These are phyloP conservation scores for Kuschelorhynchus macadamiae DNA, from an alignment of 2,888 invertebrate genomes.

Conservation along the genomic window DNA sequence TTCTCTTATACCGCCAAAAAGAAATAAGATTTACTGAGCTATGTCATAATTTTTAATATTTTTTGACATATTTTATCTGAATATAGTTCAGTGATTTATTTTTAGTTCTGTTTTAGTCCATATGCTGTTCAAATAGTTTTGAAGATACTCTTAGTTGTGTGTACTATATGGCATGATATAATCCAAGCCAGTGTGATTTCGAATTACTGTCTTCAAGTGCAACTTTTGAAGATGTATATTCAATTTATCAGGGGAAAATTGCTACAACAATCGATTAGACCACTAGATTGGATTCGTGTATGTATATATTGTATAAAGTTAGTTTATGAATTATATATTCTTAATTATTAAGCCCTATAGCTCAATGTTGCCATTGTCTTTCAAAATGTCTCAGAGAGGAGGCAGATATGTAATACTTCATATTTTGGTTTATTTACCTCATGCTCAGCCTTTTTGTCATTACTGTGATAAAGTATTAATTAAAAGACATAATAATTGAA, in stretches of 20 bases:
- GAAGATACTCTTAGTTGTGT: constrained; percentile 76
- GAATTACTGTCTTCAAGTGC: constrained; percentile 87
- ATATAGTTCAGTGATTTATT: too few species aligned
- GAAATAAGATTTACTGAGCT: too few species aligned
- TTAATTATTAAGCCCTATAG: background rate
- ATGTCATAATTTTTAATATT: too few species aligned
- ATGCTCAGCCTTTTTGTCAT: too few species aligned
- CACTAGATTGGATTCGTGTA: constrained; percentile 86
- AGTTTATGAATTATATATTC: background rate
- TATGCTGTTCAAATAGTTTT: constrained; percentile 69
- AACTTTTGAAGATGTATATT: constrained; percentile 81
- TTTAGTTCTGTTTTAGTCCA: constrained; percentile 68
- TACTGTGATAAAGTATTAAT: too few species aligned
- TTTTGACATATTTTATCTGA: too few species aligned
- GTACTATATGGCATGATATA: constrained; percentile 84
- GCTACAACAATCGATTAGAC: constrained; percentile 79
- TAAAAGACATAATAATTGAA: too few species aligned
- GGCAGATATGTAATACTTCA: too few species aligned
- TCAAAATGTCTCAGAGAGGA: too few species aligned
- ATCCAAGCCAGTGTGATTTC: constrained; percentile 87
- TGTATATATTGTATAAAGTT: constrained; percentile 35
- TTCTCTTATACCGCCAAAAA: too few species aligned
- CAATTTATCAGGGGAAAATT: constrained; percentile 80
- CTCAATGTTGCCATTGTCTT: too few species aligned
- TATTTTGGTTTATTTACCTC: too few species aligned